Conservation (phyloP, 2,113 vertebrate genomes). For the Myxocyprinus asiaticus region DNA sequence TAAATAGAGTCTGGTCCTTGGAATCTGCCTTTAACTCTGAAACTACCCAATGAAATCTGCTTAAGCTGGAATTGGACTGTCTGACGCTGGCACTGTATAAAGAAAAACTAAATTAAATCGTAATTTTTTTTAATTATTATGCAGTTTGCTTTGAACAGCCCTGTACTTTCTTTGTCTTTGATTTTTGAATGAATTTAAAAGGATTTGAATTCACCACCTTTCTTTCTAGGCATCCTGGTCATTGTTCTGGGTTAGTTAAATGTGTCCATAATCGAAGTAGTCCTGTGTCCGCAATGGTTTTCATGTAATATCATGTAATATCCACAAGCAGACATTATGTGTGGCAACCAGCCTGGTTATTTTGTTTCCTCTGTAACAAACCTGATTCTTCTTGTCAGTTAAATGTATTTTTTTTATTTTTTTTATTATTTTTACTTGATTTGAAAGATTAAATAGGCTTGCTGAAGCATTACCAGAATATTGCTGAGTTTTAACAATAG, state of each 20-base stretch:
- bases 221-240: conserved; percentile 6
- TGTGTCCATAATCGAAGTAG: conserved; percentile 68
- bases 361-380: conserved; percentile 8
- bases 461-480: not conserved
- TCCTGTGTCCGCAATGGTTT: conserved; percentile 49
- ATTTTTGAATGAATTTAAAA: conserved; percentile 6
- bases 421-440: not conserved
- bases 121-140: conserved; percentile 35
- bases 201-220: conserved; percentile 47
- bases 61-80: conserved; percentile 36
- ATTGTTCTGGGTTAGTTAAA: conserved; percentile 64
- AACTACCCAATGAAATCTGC: conserved; percentile 62
- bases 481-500: conserved; percentile 11
- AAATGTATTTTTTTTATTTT: too few species aligned
- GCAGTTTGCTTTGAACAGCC: conserved; percentile 14
- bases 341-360: not conserved
- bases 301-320: too few species aligned
- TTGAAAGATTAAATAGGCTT: conserved; percentile 34
- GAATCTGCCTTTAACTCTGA: conserved; percentile 67
- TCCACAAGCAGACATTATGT: not conserved
- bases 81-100: conserved; percentile 35
- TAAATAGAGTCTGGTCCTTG: conserved; percentile 65
- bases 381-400: not conserved
- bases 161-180: not conserved
- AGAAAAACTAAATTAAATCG: not conserved